Evolutionary conservation across 2,888 invertebrate genomes (phyloP).

Genomic region (Drosophila kokeensis): DNA sequence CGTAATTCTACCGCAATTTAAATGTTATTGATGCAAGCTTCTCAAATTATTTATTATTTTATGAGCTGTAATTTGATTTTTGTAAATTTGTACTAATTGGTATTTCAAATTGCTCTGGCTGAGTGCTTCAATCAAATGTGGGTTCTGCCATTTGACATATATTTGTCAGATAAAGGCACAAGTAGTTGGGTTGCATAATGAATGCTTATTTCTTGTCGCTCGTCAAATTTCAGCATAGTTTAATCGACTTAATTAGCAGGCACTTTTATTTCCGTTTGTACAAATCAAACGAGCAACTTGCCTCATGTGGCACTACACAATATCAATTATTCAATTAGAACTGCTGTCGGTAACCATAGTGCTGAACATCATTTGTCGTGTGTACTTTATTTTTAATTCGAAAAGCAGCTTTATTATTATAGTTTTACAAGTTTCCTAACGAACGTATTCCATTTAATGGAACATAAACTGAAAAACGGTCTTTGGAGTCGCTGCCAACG

Average conservation of each 20-base stretch:
- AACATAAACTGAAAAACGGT: background rate
- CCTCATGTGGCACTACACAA: slow-evolving; percentile 41
- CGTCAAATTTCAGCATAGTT: slow-evolving; percentile 21
- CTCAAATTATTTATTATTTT: background rate
- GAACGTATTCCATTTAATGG: slow-evolving; percentile 23
- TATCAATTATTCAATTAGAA: slow-evolving; percentile 57
- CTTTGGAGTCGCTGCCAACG: slow-evolving; percentile 29
- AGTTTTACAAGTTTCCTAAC: slow-evolving; percentile 12
- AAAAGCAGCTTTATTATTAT: slow-evolving; percentile 35
- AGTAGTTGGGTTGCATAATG: slow-evolving; percentile 11
- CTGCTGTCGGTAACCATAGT: slow-evolving; percentile 17
- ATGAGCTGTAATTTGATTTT: slow-evolving; percentile 13
- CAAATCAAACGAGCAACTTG: slow-evolving; percentile 39
- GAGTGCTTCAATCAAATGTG: slow-evolving; percentile 9
- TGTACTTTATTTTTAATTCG: slow-evolving; percentile 49
- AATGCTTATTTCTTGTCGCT: slow-evolving; percentile 8
- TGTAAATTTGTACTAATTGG: slow-evolving; percentile 26
- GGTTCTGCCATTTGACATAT: slow-evolving; percentile 10
- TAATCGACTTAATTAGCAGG: slow-evolving; percentile 53
- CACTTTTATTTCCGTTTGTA: slow-evolving; percentile 21
- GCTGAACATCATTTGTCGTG: slow-evolving; percentile 44
- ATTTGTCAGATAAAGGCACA: slow-evolving; percentile 20
- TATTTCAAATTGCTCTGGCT: slow-evolving; percentile 14
- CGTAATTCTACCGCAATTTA: background rate
- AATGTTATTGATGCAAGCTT: background rate